phyloP scores from a whole-genome alignment of 1,140 invertebrate genomes.

The Pygmarrhopalites habei region DNA sequence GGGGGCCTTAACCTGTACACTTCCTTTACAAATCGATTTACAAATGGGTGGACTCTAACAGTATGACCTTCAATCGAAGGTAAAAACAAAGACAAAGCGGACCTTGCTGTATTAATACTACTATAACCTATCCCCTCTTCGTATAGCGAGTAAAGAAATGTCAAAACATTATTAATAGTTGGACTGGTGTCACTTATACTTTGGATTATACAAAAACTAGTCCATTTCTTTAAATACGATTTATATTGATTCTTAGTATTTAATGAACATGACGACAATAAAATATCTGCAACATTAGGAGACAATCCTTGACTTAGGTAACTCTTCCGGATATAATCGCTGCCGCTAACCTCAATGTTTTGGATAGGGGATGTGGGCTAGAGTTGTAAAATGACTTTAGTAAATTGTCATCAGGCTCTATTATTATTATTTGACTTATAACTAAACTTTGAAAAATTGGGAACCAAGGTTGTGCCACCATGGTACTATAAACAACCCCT shows the following conservation, averaged over 20 bases:
- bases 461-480: slow-evolving; percentile 6
- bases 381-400: not conserved
- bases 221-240: slow-evolving; percentile 1
- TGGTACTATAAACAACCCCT: not conserved
- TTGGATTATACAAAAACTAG: not conserved
- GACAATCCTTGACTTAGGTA: not conserved
- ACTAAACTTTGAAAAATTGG: not conserved
- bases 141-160: not conserved
- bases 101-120: slow-evolving; percentile 3
- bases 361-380: slow-evolving; percentile 6
- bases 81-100: not conserved
- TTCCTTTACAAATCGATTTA: not conserved
- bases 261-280: not conserved
- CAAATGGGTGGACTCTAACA: slow-evolving; percentile 5
- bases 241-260: not conserved
- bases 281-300: not conserved
- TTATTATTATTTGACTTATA: not conserved
- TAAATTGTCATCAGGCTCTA: not conserved
- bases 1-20: not conserved
- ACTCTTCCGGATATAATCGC: not conserved
- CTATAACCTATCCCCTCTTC: not conserved
- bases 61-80: not conserved
- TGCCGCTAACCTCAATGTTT: not conserved
- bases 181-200: not conserved
- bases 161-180: not conserved